phyloP scores from a whole-genome alignment of 2,888 invertebrate genomes.

The Rhimphoctona megacephalus region DNA sequence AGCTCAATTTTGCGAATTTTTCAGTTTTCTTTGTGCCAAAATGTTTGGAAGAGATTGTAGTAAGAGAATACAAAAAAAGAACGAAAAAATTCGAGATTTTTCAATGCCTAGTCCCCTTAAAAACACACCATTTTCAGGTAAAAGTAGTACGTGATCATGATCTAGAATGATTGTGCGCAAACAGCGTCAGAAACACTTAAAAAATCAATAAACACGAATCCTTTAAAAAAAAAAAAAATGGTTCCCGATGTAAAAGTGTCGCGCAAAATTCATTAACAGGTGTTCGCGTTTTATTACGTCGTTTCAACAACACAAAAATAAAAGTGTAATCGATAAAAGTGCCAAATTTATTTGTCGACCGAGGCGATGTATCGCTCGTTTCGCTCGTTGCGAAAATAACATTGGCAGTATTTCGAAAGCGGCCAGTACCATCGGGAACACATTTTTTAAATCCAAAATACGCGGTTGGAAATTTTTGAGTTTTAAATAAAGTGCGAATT shows the following conservation, averaged over 20 bases:
- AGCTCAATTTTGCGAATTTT: too few species aligned
- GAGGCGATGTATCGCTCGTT: neutral
- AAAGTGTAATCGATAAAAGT: slow-evolving; percentile 17
- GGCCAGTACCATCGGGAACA: neutral
- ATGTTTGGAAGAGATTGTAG: too few species aligned
- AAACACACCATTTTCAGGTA: neutral
- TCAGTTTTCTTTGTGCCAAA: too few species aligned
- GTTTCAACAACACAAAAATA: slow-evolving; percentile 6
- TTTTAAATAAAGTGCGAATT: neutral
- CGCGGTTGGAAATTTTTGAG: neutral
- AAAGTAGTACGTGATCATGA: neutral
- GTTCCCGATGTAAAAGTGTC: neutral
- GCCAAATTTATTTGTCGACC: slow-evolving; percentile 12
- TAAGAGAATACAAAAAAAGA: too few species aligned
- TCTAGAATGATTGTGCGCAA: neutral
- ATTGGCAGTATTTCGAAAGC: neutral
- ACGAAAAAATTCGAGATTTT: too few species aligned
- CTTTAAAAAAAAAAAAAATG: neutral
- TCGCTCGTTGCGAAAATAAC: neutral
- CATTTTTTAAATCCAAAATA: neutral
- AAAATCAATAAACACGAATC: neutral
- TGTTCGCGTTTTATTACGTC: neutral
- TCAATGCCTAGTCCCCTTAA: too few species aligned
- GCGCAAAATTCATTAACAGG: neutral
- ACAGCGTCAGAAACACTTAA: neutral